phyloP scores from a whole-genome alignment of 2,797 vertebrate species.

The Tenualosa thibaudeaui region DNA sequence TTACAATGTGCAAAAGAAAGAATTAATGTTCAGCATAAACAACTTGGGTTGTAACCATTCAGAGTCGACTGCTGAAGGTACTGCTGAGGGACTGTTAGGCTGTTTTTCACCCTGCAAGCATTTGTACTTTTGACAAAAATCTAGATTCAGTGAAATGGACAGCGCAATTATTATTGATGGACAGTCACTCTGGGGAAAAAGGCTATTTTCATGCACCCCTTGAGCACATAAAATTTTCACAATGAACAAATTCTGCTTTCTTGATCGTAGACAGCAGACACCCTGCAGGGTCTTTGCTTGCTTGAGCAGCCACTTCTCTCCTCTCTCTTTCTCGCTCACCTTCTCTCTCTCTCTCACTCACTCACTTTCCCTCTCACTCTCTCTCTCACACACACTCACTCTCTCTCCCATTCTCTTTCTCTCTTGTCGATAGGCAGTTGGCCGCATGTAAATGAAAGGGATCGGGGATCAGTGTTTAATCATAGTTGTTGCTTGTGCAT shows the following conservation, averaged over 20 bases:
- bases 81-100: no score
- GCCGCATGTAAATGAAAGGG: not conserved
- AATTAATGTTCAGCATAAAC: not conserved
- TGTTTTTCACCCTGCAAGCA: constrained; percentile 1
- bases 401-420: not conserved
- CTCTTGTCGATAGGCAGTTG: not conserved
- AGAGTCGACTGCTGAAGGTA: not conserved
- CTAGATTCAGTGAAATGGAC: not conserved
- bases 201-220: not conserved
- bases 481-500: constrained; percentile 4
- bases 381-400: not conserved
- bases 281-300: not conserved
- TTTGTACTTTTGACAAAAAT: not conserved
- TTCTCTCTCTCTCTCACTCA: not conserved
- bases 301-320: not conserved
- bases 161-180: constrained; percentile 12
- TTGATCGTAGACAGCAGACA: not conserved
- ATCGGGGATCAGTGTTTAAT: not conserved
- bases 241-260: constrained; percentile 10
- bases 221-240: not conserved
- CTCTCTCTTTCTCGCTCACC: not conserved
- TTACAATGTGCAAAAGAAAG: not conserved
- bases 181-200: not conserved
- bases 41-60: not conserved
- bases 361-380: not conserved